Base-by-base conservation (phyloP, 2,113 vertebrate species). In the Nyctibius bracteatus region DNA sequence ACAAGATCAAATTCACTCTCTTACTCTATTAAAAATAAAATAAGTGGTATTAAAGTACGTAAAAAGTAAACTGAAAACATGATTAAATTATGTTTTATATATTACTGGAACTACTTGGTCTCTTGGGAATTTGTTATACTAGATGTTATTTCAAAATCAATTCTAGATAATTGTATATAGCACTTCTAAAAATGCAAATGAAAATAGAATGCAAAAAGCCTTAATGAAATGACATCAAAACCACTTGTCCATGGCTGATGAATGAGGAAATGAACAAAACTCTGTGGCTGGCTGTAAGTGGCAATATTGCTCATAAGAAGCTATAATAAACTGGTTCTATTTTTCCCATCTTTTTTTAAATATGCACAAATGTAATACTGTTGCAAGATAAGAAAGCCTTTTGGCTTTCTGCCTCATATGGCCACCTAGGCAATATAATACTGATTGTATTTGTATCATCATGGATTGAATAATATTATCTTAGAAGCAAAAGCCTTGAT, bases 121-220 rank as follows among this genome's bases (percentile, higher is more conserved):
- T 67, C 75, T 65, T 74, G 83, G 80, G 68, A 81, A 71, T 74
- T 95, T 81, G 25, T 74, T 94, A 35, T 51, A 86, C 3, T 66
- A 61, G 46, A 57, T 72, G 41, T 55, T 96, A 55, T 37, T 97
- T 96, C 80, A 86, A 96, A 94, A 96, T 88, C 6, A 44, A 33
- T 92, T 95, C 88, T 61, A 90, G 85, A 87, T 78, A 90, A 65
- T 13, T 19, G 68, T 81, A 86, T 31, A 20, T 3, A 74, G 61
- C 16, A 20, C 47, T 87, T 87, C 27, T 3, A 46, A 91, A 91
- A 67, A 59, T 30, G 15, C 30, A 75, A 73, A 70, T 65, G 37
- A 18, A 90, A 88, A 80, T 0, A 79, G 47, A 88, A 67, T 52
- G 77, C 10, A 90, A 68, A 95, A 81, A 37, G 12, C 9, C 41